phyloP scores from a whole-genome alignment of 2,797 vertebrate genomes.

The Hydrocynus forskahlii region DNA sequence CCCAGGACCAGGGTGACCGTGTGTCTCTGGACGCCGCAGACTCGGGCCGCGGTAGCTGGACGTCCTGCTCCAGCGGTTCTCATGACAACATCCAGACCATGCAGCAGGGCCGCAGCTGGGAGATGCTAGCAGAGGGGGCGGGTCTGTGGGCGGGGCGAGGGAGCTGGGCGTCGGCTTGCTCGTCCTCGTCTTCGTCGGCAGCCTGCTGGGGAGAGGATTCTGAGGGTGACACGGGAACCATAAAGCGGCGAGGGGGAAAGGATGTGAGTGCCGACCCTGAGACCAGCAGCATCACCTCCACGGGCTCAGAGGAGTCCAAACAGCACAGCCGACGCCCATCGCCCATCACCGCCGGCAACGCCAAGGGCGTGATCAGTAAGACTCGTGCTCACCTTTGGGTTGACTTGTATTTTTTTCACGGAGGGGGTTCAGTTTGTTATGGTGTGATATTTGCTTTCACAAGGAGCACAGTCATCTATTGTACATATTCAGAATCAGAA shows the following conservation, averaged over 20 bases:
- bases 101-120: constrained; percentile 97
- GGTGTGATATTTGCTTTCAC: too few species aligned
- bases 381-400: not conserved
- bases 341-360: constrained; percentile 80
- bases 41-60: constrained; percentile 98
- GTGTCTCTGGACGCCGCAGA: constrained; percentile 96
- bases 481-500: too few species aligned
- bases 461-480: too few species aligned
- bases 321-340: constrained; percentile 83
- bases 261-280: constrained; percentile 91
- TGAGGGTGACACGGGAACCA: constrained; percentile 96
- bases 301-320: constrained; percentile 89
- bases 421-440: not conserved
- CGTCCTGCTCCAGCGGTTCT: constrained; percentile 96
- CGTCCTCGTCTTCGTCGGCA: constrained; percentile 81
- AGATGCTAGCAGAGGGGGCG: constrained; percentile 83
- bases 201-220: constrained; percentile 98
- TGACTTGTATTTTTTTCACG: not conserved
- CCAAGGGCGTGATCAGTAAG: constrained; percentile 89
- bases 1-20: constrained; percentile 95
- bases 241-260: constrained; percentile 95
- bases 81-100: constrained; percentile 99
- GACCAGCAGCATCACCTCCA: constrained; percentile 87
- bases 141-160: constrained; percentile 88
- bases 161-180: constrained; percentile 90